Evolutionary conservation across 2,888 invertebrate species (phyloP), one percentile per base, ranked within the genome.

Genomic region (Lysandra coridon): DNA sequence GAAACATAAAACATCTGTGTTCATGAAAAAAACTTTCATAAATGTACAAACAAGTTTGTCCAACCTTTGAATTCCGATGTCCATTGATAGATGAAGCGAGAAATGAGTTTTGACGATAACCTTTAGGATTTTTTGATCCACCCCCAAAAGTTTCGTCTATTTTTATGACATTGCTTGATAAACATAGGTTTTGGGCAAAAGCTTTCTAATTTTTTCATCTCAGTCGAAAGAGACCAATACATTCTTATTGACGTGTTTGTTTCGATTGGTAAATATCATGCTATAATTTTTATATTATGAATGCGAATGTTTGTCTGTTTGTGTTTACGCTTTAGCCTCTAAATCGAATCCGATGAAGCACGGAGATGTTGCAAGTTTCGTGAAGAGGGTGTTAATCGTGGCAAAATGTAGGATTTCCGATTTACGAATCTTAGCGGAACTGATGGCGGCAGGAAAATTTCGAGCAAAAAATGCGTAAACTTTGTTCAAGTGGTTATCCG

Each of bases 71-170:
- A 76, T 57, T 57, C 57, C 17, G 76, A 75, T 49, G 75, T 53
- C 75, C 75, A 75, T 76, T 76, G 76, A 76, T 53, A 76, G 30
- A 57, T 76, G 76, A 76, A 76, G 76, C 57, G 76, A 53, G 33
- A 76, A 57, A 76, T 76, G 76, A 76, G 53, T 76, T 76, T 57
- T 33, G 76, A 53, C 76, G 76, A 76, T 57, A 57, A 33, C 57
- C 76, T 30, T 53, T 33, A 53, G 33, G 53, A 53, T 57, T 33
- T 62, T 57, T 76, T 76, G 76, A 53, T 76, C 76, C 33, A 76
- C 57, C 33, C 33, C 33, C 12, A 12, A 49, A 53, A 76, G 30
- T 14, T 53, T 49, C 17, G 33, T 3, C 17, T 33, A 53, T 53
- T 4, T 33, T 33, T 33, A 75, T 30, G 17, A 53, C 30, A 57